A percentile compares a stretch with the other conserved stretches of the same genome.
Conservation (phyloP, 2,888 invertebrate genomes). For the Leucophora obtusa region DNA sequence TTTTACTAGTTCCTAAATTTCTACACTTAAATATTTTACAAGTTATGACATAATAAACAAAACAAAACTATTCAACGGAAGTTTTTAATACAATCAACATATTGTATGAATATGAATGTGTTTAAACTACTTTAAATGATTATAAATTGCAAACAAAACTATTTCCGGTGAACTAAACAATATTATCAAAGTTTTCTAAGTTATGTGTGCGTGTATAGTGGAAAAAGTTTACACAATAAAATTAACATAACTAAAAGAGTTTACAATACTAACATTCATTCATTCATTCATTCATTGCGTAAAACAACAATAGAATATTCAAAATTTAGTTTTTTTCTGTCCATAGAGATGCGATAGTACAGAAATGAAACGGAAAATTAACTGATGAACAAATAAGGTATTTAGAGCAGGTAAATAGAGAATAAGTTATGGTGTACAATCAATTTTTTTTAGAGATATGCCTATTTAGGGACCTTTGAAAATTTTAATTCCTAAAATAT, state of each 20-base stretch:
- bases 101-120: conserved; percentile 1
- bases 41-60: background rate
- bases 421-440: no score
- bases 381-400: background rate
- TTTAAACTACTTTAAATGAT: conserved; percentile 31
- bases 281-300: background rate
- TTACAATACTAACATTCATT: background rate
- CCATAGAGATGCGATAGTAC: background rate
- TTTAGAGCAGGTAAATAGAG: no score
- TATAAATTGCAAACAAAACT: conserved; percentile 53
- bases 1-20: background rate
- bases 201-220: background rate
- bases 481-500: no score
- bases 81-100: conserved; percentile 54
- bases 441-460: no score
- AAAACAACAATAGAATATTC: conserved; percentile 3
- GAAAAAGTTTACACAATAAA: conserved; percentile 58
- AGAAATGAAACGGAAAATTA: background rate
- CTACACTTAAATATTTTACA: background rate
- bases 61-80: conserved; percentile 27
- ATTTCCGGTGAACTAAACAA: background rate
- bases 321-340: background rate
- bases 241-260: conserved; percentile 53
- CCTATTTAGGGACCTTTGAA: no score
- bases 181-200: background rate